Evolutionary conservation across 2,888 invertebrate genomes (phyloP).

Genomic region (Archips crataeganus): DNA sequence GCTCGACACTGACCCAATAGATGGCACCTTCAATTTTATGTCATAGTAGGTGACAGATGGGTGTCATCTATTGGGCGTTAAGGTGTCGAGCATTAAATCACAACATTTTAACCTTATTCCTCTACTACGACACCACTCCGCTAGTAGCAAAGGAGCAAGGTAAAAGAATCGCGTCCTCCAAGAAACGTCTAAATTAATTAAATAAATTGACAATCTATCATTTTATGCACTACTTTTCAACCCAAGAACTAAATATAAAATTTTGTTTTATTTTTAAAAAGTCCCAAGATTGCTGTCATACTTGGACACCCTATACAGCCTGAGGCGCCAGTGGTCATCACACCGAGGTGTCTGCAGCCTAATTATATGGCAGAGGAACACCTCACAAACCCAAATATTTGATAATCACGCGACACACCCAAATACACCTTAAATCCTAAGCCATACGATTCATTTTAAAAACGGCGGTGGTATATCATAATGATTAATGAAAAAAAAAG

Average conservation of each 20-base stretch:
- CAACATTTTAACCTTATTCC: too few species aligned
- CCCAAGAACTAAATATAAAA: neutral
- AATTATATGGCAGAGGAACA: constrained; percentile 80
- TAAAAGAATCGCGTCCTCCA: too few species aligned
- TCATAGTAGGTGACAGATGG: too few species aligned
- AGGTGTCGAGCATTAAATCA: too few species aligned
- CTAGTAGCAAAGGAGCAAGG: too few species aligned
- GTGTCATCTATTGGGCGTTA: too few species aligned
- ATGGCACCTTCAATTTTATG: too few species aligned
- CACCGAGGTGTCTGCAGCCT: constrained; percentile 79
- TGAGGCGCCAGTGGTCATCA: constrained; percentile 78
- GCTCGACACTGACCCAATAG: too few species aligned
- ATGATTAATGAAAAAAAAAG: constrained; percentile 5
- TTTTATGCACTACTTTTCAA: too few species aligned
- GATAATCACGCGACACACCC: constrained; percentile 50
- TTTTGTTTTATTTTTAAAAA: constrained; percentile 8
- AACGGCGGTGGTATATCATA: constrained; percentile 36
- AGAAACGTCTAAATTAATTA: too few species aligned
- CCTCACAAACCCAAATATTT: constrained; percentile 75
- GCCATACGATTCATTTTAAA: constrained; percentile 53
- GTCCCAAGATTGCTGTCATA: constrained; percentile 24
- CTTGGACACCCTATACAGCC: constrained; percentile 54
- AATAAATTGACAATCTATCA: too few species aligned
- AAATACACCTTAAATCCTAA: constrained; percentile 46
- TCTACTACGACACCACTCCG: too few species aligned